phyloP scores from a whole-genome alignment of 2,888 invertebrate genomes.

The Cetonia aurata region DNA sequence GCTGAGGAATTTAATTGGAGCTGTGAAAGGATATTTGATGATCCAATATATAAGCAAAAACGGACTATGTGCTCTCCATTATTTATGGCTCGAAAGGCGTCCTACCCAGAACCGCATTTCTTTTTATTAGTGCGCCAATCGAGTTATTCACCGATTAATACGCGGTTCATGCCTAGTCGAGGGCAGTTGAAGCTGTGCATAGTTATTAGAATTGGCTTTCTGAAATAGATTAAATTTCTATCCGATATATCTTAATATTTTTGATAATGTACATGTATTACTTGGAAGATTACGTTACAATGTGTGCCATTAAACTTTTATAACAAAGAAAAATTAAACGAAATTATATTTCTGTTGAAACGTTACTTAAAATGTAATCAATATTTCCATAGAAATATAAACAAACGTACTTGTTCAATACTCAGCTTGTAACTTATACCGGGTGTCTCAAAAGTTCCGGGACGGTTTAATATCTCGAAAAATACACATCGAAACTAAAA shows the following conservation, averaged over 20 bases:
- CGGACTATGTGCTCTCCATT: slow-evolving; percentile 23
- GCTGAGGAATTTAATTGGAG: slow-evolving; percentile 43
- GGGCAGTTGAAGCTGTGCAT: background rate
- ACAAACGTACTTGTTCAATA: too few species aligned
- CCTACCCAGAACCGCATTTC: background rate
- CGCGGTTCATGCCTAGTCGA: background rate
- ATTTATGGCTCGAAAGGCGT: slow-evolving; percentile 4
- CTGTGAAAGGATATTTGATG: slow-evolving; percentile 23
- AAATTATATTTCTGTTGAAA: too few species aligned
- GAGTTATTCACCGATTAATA: slow-evolving; percentile 7
- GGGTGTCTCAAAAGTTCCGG: too few species aligned
- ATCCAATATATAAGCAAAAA: slow-evolving; percentile 37
- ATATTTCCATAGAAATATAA: too few species aligned
- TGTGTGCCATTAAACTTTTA: too few species aligned
- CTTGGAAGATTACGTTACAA: too few species aligned
- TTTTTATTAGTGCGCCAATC: slow-evolving; percentile 19
- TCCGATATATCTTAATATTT: background rate
- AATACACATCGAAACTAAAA: too few species aligned
- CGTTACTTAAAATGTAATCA: too few species aligned
- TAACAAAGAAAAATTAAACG: too few species aligned
- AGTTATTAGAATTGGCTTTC: background rate
- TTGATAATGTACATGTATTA: too few species aligned
- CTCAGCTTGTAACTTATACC: too few species aligned
- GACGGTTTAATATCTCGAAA: too few species aligned
- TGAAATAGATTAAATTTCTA: background rate